These are phyloP conservation scores for Drosophila infuscata DNA, from an alignment of 2,888 invertebrate genomes.

Conservation along the genomic window DNA sequence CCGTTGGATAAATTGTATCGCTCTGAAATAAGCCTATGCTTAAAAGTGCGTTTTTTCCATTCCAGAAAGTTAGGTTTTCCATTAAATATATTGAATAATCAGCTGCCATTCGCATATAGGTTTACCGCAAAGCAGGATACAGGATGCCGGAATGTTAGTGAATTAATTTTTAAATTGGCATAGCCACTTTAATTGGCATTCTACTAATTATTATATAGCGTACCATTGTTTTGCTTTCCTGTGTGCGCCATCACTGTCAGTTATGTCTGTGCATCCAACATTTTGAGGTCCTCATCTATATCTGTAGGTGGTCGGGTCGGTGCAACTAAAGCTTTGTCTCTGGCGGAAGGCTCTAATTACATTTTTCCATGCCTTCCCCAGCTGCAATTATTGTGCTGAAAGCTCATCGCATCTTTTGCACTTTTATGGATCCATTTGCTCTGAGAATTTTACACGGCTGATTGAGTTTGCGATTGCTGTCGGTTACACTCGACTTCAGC, in stretches of 20 bases:
- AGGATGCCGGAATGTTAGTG: constrained; percentile 1
- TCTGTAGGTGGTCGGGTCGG: constrained; percentile 1
- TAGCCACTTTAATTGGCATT: constrained; percentile 47
- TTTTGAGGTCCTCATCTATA: constrained; percentile 6
- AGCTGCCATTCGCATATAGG: not conserved
- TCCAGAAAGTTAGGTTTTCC: not conserved
- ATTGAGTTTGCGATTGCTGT: constrained; percentile 72
- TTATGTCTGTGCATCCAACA: not conserved
- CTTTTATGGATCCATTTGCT: constrained; percentile 31
- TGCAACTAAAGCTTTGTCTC: constrained; percentile 2
- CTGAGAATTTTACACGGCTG: constrained; percentile 56
- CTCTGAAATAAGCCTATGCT: not conserved
- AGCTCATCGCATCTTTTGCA: constrained; percentile 9
- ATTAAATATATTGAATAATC: not conserved
- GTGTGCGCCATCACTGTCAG: not conserved
- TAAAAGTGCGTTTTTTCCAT: not conserved
- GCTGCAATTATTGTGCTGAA: constrained; percentile 2
- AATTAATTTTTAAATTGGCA: constrained; percentile 63
- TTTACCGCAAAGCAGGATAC: not conserved
- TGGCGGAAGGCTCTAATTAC: constrained; percentile 49
- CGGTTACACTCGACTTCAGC: constrained; percentile 33
- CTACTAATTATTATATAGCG: constrained; percentile 50
- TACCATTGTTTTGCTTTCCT: constrained; percentile 30
- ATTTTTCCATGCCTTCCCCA: constrained; percentile 36
- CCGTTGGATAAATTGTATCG: not conserved